A percentile compares a stretch with the other conserved stretches of the same genome.
These are phyloP conservation scores for Rhopalosiphum padi DNA, from an alignment of 1,140 invertebrate genomes.

Conservation along the genomic window DNA sequence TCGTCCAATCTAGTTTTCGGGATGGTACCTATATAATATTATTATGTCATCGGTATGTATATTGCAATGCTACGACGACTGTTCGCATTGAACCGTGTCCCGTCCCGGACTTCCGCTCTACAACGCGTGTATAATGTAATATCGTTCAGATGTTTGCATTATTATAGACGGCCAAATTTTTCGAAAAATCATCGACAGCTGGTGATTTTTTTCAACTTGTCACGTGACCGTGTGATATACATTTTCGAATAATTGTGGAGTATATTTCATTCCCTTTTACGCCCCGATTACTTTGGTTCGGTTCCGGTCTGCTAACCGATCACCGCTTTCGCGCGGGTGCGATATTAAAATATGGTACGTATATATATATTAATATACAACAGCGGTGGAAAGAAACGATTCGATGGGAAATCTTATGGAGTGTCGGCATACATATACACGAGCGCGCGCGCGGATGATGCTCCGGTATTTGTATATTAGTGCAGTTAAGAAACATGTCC, in stretches of 20 bases:
- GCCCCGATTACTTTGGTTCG: not conserved
- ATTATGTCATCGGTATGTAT: not conserved
- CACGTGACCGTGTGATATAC: not conserved
- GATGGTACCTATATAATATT: too few relatives aligned
- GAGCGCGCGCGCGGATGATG: not conserved
- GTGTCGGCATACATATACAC: not conserved
- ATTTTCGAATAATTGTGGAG: not conserved
- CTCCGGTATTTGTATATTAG: not conserved
- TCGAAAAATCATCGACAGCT: not conserved
- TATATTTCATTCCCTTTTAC: not conserved
- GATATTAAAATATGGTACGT: not conserved
- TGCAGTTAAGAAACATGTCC: not conserved
- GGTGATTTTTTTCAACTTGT: not conserved
- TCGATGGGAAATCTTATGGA: not conserved
- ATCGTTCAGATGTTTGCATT: not conserved
- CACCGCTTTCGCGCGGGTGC: not conserved
- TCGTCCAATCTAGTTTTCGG: not conserved
- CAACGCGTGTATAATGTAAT: not conserved
- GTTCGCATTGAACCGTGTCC: not conserved
- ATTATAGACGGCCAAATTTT: not conserved
- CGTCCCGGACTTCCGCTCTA: not conserved
- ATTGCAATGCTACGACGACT: not conserved
- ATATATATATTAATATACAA: too few relatives aligned
- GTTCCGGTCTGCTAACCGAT: conserved; percentile 12
- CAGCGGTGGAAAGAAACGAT: not conserved